Base-by-base conservation (phyloP, 2,113 vertebrate genomes). In the Psettodes erumei region DNA sequence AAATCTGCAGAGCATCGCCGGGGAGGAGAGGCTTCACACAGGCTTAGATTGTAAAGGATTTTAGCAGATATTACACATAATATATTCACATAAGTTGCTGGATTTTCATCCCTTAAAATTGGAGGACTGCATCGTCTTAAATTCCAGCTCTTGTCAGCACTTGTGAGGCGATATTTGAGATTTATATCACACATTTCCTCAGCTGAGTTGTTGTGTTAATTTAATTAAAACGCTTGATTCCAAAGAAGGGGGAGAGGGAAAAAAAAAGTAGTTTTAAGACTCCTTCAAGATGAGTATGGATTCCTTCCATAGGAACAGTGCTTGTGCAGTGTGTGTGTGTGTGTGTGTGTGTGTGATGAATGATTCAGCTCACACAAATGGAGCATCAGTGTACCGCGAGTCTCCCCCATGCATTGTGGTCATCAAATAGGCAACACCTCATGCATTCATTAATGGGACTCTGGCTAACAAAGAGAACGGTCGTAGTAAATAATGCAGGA, bases 331-430 rank as follows among this genome's bases (percentile, higher is more conserved):
- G 55, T 51, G 56, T 37, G 45, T 45, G 51, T 56, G 50, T 37
- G 56, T n/a, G 42, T 54, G 43, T 12, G 28, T 60, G 61, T 50
- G 75, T 66, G 56, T 59, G 67, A 88, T 88, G 71, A 90, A 91
- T 90, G 83, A 90, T 90, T 91, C 71, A 92, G 68, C 75, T 77
- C 79, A 56, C 75, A 79, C 86, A 92, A 93, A 93, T 93, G 88
- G 88, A 91, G 78, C 81, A 80, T 77, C 35, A 79, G 53, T 90
- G 87, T 90, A 86, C 83, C 83, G 33, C 71, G 19, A 81, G 56
- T 70, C 42, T 81, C 86, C 89, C 84, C 72, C 6, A 71, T 88
- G 86, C 86, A 82, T 86, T 86, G 85, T 85, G 86, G 90, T 89
- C 88, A 91, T 90, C 86, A 91, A 81, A 84, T 82, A 85, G 79